These are phyloP conservation scores for Ardeotis arabs DNA, from an alignment of 2,113 vertebrate species.

Conservation along the genomic window DNA sequence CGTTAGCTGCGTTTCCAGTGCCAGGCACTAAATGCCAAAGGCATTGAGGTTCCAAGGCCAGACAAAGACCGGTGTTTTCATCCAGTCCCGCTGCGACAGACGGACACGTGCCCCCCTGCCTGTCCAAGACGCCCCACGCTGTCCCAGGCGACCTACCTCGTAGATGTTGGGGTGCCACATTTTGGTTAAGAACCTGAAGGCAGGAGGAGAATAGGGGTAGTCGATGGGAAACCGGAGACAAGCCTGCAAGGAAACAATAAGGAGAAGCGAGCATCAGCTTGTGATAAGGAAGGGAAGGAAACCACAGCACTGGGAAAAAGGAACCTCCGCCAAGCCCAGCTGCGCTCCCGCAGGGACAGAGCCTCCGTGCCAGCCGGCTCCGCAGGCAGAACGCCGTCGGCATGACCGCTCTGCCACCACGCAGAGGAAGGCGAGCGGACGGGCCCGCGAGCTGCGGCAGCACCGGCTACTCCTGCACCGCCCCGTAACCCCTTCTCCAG, in stretches of 20 bases:
- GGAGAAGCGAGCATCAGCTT: not conserved
- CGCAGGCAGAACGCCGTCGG: not conserved
- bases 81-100: accelerated
- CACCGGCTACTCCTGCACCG: not conserved
- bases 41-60: not conserved
- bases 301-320: not conserved
- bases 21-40: not conserved
- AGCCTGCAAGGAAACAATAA: conserved; percentile 74
- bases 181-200: conserved; percentile 95
- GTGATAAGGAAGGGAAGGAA: not conserved
- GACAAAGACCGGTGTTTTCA: not conserved
- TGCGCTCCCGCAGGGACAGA: not conserved
- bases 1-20: not conserved
- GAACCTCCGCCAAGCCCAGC: not conserved
- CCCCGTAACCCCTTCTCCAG: not conserved
- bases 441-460: not conserved
- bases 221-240: conserved; percentile 94
- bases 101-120: not conserved
- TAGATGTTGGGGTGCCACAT: conserved; percentile 99
- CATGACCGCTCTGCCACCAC: accelerated
- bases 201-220: conserved; percentile 95
- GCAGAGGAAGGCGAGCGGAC: not conserved
- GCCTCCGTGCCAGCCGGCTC: accelerated
- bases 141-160: conserved; percentile 75
- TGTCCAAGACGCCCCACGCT: accelerated